Evolutionary conservation across 1,140 invertebrate genomes (phyloP), one percentile per base, ranked within the genome.

Genomic region (Drosophila busckii): DNA sequence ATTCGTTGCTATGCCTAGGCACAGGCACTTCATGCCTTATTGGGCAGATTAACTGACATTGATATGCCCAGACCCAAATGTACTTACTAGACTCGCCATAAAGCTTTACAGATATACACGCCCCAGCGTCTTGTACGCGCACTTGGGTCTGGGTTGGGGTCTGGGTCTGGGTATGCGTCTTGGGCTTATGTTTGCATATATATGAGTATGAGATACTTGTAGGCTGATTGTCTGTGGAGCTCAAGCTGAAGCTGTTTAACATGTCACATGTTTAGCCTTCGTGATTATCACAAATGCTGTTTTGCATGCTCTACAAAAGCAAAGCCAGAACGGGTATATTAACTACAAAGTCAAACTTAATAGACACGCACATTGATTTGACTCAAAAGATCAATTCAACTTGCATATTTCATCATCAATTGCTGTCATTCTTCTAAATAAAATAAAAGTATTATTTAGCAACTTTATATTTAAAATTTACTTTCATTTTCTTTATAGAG

Each of bases 11-110:
- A n/a, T n/a, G n/a, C n/a, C n/a, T n/a, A n/a, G n/a, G n/a, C n/a
- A n/a, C n/a, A n/a, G n/a, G n/a, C 41, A 31, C 42, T 44, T 54
- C 8, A 37, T 63, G 50, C 50, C 41, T 64, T 64, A 60, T 64
- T 64, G 55, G 61, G 54, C 46, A 60, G 61, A 59, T 64, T 64
- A 52, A 52, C 54, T 64, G 61, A 59, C 61, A 64, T 59, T 64
- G 55, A 64, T 64, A 64, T 59, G 61, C 54, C 22, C 45, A 26
- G n/a, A n/a, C n/a, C 40, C 40, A 55, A 34, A 56, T 32, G 59
- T 49, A 62, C 56, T 56, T n/a, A n/a, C n/a, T n/a, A n/a, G n/a
- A n/a, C n/a, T n/a, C n/a, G n/a, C 52, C 44, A 56, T 62, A 61
- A 55, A 55, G 59, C 41, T 29, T 22, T 28, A 38, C 32, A 53